Base-by-base conservation (phyloP, 1,140 invertebrate species). In the Drosophila ambigua region DNA sequence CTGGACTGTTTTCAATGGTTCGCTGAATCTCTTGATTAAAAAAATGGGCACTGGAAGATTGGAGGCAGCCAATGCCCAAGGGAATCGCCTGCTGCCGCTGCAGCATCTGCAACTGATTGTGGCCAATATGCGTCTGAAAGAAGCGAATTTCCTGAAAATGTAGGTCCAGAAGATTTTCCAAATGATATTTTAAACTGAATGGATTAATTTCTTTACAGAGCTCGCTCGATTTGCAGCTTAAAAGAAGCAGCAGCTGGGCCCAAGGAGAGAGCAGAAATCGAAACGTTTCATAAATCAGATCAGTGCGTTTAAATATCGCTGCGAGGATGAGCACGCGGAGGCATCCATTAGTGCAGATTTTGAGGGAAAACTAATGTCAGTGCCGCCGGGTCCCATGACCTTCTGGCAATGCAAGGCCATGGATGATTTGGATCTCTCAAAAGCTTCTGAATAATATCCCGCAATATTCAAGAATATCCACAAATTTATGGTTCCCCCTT, bases 241-340 rank as follows among this genome's bases (percentile, higher is more conserved):
- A 60, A 49, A n/a, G 9, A 51, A 4, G 57, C 49, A 16, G 35
- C 28, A 2, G 5, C 46, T 6, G 35, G 26, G 5, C 7, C 52
- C 5, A 43, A 35, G 2, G 80, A 83, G 43, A 15, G 2, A 2
- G 13, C 13, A 4, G 62, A 76, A 31, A 26, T 83, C 9, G 72
- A 79, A 2, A 63, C 16, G 4, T 7, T 83, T 83, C 41, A 51
- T 76, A n/a, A 61, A 13, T 11, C 26, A 76, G 1, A 72, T 79
- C 2, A 83, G 79, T 51, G n/a, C 11, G 5, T 43, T 66, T 24
- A 83, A 84, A 57, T 58, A 65, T 41, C 11, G 35, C 11, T 39
- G 35, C 4, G 35, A 39, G 35, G 35, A 39, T 39, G 35, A 39
- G 35, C 4, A 39, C 35, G 11, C 11, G 4, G 11, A 13, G 35